Conservation (phyloP, 2,113 vertebrate genomes). For the Percina caprodes region DNA sequence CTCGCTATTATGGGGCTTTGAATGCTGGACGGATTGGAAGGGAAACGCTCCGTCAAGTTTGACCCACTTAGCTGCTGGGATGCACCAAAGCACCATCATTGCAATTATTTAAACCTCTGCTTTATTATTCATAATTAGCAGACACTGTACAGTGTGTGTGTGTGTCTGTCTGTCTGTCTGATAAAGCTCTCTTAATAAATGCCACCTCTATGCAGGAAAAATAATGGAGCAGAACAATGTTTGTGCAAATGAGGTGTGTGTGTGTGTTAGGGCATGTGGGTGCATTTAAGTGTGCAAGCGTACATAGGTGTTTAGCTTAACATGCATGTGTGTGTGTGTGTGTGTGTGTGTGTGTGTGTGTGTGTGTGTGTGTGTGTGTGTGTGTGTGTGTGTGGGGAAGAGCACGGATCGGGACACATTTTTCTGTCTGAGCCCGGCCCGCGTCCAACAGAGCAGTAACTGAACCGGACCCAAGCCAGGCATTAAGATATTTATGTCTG, state of each 20-base stretch:
- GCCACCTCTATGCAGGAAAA: constrained; percentile 37
- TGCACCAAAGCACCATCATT: constrained; percentile 75
- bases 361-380: not conserved
- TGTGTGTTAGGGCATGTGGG: not conserved
- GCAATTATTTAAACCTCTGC: constrained; percentile 81
- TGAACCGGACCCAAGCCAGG: too few species aligned
- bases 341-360: not conserved
- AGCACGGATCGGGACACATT: too few species aligned
- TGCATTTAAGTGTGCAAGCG: not conserved
- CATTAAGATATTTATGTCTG: too few species aligned
- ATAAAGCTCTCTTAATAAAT: constrained; percentile 46
- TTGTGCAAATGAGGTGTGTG: constrained; percentile 3
- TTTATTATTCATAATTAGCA: constrained; percentile 85
- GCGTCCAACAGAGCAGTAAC: too few species aligned
- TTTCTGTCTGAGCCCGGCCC: too few species aligned
- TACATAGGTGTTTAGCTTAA: not conserved
- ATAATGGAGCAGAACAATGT: constrained; percentile 54
- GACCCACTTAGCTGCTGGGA: constrained; percentile 82
- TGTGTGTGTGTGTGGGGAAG: too few species aligned
- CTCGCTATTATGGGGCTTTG: constrained; percentile 58
- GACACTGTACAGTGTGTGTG: constrained; percentile 42
- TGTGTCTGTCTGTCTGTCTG: constrained; percentile 1
- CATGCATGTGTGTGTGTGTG: not conserved
- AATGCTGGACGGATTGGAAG: constrained; percentile 65
- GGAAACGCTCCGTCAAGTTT: constrained; percentile 77